Evolutionary conservation across 2,888 invertebrate genomes (phyloP).

Genomic region (Steinernema hermaphroditum): DNA sequence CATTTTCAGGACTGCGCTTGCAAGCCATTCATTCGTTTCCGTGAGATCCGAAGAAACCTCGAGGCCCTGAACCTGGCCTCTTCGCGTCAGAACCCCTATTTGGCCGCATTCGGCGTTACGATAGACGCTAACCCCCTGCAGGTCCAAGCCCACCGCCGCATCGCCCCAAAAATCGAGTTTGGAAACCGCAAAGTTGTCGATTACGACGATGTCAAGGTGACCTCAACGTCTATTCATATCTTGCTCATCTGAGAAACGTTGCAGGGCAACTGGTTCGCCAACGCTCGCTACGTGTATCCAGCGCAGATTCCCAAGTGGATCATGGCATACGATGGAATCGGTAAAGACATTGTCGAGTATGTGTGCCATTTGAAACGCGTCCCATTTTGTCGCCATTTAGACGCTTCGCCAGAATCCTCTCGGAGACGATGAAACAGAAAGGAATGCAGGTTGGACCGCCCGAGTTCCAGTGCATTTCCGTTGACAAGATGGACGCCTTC

Average conservation of each 20-base stretch:
- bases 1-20: not conserved
- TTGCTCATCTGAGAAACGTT: not conserved
- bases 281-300: conserved; percentile 28
- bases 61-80: conserved; percentile 6
- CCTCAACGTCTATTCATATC: not conserved
- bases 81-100: not conserved
- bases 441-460: not conserved
- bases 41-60: not conserved
- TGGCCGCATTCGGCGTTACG: not conserved
- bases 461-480: not conserved
- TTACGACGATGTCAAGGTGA: not conserved
- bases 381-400: not conserved
- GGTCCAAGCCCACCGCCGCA: not conserved
- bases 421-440: not conserved
- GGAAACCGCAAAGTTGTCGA: not conserved
- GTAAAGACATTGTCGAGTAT: conserved; percentile 27
- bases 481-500: not conserved
- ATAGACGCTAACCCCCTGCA: not conserved
- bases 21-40: not conserved
- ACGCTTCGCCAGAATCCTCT: not conserved
- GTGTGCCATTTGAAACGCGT: not conserved
- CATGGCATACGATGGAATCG: conserved; percentile 34
- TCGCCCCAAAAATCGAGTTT: not conserved
- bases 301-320: conserved; percentile 37
- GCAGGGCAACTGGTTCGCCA: not conserved